phyloP scores from a whole-genome alignment of 2,113 vertebrate species.

The Turnix velox region DNA sequence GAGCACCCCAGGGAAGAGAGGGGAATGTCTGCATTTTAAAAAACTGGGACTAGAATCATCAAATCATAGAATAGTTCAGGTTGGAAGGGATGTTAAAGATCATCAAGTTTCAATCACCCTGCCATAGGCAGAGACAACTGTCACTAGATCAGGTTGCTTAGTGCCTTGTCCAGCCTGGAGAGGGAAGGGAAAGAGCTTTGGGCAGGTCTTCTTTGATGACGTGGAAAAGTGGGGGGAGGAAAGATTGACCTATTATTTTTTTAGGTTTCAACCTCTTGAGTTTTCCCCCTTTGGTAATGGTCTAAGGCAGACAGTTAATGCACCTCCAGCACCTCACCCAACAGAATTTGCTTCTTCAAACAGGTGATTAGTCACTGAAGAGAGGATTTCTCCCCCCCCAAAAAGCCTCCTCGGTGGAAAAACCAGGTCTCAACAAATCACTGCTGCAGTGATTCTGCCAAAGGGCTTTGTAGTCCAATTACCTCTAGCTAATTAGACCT shows the following conservation, averaged over 20 bases:
- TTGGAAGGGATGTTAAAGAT: too few relatives aligned
- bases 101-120: too few relatives aligned
- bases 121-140: too few relatives aligned
- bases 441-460: not conserved
- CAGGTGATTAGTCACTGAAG: not conserved
- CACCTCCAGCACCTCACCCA: not conserved
- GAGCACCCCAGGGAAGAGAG: not conserved
- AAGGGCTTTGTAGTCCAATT: not conserved
- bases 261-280: not conserved
- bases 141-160: too few relatives aligned
- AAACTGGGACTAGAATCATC: not conserved
- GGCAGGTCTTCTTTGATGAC: not conserved
- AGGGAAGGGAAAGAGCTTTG: not conserved
- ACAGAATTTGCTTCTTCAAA: not conserved
- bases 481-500: not conserved
- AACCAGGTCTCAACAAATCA: not conserved
- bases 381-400: not conserved
- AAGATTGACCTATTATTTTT: not conserved
- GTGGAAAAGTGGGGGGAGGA: fast-evolving
- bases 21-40: not conserved
- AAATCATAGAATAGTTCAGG: too few relatives aligned
- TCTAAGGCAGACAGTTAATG: not conserved
- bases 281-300: not conserved
- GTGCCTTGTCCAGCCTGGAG: too few relatives aligned
- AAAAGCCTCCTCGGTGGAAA: not conserved